Evolutionary conservation across 2,797 vertebrate genomes (phyloP).

Genomic region (Platalea minor): DNA sequence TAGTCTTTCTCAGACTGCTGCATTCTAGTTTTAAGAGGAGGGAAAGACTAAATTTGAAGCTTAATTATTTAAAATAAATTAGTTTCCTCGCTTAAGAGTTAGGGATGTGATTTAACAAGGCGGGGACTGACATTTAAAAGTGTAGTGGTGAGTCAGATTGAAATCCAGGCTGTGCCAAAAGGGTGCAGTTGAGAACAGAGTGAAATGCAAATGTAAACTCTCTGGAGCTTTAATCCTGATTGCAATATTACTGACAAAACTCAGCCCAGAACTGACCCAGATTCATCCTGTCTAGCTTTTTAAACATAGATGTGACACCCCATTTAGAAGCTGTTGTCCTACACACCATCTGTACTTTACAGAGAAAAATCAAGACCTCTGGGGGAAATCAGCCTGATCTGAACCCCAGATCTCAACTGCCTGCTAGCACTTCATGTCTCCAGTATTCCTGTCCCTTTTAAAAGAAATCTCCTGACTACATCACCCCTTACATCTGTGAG

Average conservation of each 20-base stretch:
- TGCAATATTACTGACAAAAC: conserved; percentile 14
- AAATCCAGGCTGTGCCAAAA: conserved; percentile 29
- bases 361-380: conserved; percentile 15
- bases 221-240: conserved; percentile 25
- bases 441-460: neutral
- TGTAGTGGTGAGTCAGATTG: conserved; percentile 48
- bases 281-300: conserved; percentile 21
- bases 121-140: conserved; percentile 46
- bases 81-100: conserved; percentile 2
- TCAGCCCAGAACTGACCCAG: conserved; percentile 20
- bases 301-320: neutral
- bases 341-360: conserved; percentile 26
- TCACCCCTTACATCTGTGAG: neutral
- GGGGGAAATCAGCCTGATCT: neutral
- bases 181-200: conserved; percentile 34
- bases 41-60: neutral
- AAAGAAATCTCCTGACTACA: neutral
- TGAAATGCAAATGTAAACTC: conserved; percentile 28
- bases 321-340: conserved; percentile 38
- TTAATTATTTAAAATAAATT: conserved; percentile 47
- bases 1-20: neutral
- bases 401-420: neutral
- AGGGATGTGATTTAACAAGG: conserved; percentile 36
- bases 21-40: neutral
- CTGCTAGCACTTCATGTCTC: neutral